Evolutionary conservation across 2,888 invertebrate genomes (phyloP).

Genomic region (Meloe dianella): DNA sequence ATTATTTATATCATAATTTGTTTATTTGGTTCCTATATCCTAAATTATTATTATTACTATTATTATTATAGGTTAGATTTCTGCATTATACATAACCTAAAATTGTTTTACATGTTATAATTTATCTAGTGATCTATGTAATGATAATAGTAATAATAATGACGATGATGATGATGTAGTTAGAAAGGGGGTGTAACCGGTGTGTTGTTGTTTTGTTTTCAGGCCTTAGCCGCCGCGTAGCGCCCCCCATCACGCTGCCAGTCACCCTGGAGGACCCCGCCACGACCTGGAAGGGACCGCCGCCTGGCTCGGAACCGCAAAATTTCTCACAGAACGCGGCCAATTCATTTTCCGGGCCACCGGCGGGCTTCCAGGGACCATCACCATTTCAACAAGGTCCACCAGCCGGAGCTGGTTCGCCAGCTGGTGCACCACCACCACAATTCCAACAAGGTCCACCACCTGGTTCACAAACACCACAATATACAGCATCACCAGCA

Average conservation of each 20-base stretch:
- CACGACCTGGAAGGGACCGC: conserved; percentile 81
- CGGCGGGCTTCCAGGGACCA: conserved; percentile 62
- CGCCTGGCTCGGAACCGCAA: conserved; percentile 69
- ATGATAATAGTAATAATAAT: neutral
- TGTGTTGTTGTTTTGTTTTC: conserved; percentile 36
- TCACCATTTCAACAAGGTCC: conserved; percentile 69
- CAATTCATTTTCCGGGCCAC: conserved; percentile 68
- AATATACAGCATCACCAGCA: conserved; percentile 85
- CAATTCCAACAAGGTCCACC: conserved; percentile 74
- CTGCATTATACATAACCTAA: conserved; percentile 48
- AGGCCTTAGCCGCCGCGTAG: conserved; percentile 86
- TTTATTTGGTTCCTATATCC: conserved; percentile 50
- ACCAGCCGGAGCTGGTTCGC: conserved; percentile 77
- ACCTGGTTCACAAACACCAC: conserved; percentile 79
- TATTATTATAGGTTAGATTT: neutral
- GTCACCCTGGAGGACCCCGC: conserved; percentile 78
- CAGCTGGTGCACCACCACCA: conserved; percentile 71
- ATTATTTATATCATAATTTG: neutral
- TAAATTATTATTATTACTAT: conserved; percentile 26
- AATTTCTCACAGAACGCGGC: conserved; percentile 70
- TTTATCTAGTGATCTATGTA: neutral
- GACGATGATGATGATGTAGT: neutral
- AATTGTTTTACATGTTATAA: conserved; percentile 34
- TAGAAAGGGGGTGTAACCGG: conserved; percentile 28
- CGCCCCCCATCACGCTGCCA: conserved; percentile 70